phyloP scores from a whole-genome alignment of 2,113 vertebrate genomes.

The Phrynocephalus versicolor region DNA sequence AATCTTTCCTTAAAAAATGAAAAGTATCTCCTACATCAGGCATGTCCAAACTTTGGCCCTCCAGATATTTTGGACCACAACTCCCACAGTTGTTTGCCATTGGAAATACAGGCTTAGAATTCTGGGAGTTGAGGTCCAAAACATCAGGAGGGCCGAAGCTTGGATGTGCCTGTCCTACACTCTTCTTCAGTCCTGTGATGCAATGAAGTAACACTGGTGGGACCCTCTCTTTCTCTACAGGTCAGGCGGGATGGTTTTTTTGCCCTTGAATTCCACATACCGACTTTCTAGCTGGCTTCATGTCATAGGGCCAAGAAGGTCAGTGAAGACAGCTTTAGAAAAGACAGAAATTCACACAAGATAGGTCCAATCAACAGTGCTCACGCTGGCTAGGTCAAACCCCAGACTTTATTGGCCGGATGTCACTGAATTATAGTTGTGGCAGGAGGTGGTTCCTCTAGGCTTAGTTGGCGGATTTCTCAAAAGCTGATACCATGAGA shows the following conservation, averaged over 20 bases:
- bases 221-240: not conserved
- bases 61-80: too few relatives aligned
- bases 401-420: not conserved
- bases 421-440: not conserved
- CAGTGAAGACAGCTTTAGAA: not conserved
- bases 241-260: not conserved
- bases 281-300: not conserved
- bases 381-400: not conserved
- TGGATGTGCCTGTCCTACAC: too few relatives aligned
- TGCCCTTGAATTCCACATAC: not conserved
- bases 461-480: not conserved
- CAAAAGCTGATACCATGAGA: not conserved
- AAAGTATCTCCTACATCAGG: not conserved
- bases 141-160: too few relatives aligned
- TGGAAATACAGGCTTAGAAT: too few relatives aligned
- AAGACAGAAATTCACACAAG: not conserved
- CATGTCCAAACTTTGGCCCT: too few relatives aligned
- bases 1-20: not conserved
- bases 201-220: not conserved
- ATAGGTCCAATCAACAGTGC: not conserved
- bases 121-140: too few relatives aligned
- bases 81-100: too few relatives aligned
- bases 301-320: not conserved
- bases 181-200: not conserved
- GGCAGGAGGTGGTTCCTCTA: not conserved